Evolutionary conservation across 2,888 invertebrate genomes (phyloP), one percentile per base, ranked within the genome.

Genomic region (Punctoribates punctum): DNA sequence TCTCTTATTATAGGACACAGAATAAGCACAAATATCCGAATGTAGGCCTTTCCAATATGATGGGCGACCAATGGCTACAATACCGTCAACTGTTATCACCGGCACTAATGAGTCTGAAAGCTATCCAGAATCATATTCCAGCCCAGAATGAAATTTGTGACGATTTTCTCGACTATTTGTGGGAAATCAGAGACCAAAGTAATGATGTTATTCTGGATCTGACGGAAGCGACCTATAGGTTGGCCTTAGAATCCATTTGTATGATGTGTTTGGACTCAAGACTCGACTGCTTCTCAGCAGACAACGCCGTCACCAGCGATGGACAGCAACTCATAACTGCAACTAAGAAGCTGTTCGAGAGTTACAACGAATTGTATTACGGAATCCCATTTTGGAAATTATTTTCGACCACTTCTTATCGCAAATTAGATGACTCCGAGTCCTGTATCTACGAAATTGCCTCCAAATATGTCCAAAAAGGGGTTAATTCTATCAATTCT

Each of bases 191-290:
- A 29, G 72, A 77, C 46, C 25, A 38, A n/a, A 54, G 70, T 2
- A 76, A 73, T 13, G 46, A 76, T 27, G 27, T 57, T 54, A 76
- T 82, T 1, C 60, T 72, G 20, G 73, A 82, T 42, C 48, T 80
- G 11, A 79, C 80, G 42, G 79, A 79, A 23, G n/a, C 75, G 15
- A 73, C 81, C 0, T 82, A 81, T 75, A 75, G 80, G 38, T 60
- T 81, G 70, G 79, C 81, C 9, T 73, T 82, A 4, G 82, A 82
- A 77, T 79, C 82, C 38, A 82, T 83, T 23, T 82, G 82, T 15
- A 80, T 81, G 46, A 80, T 84, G 51, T 83, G 84, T 75, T 81
- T 84, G 76, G 82, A 83, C 67, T 80, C 79, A n/a, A 79, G 83
- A n/a, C 77, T 84, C 6, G 83, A 83, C 8, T 82, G 82, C 60